Evolutionary conservation across 2,113 vertebrate genomes (phyloP).

Genomic region (Caracal caracal): DNA sequence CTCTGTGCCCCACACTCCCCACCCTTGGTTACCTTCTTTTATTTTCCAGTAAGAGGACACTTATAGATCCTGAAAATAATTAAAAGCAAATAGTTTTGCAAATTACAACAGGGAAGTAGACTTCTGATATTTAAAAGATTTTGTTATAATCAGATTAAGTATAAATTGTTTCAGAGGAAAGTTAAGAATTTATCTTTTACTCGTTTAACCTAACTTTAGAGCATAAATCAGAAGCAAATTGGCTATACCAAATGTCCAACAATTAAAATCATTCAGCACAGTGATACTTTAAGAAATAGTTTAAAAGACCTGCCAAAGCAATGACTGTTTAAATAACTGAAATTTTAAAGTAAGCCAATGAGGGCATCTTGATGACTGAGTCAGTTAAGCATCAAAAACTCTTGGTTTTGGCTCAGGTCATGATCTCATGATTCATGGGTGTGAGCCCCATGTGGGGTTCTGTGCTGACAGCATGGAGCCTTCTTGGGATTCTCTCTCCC

Average conservation of each 20-base stretch:
- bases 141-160: background rate
- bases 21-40: background rate
- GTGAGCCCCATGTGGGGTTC: too few relatives aligned
- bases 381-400: too few relatives aligned
- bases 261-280: slow-evolving; percentile 35
- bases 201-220: background rate
- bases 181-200: background rate
- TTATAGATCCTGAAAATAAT: slow-evolving; percentile 1
- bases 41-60: background rate
- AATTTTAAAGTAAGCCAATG: background rate
- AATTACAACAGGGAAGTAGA: background rate
- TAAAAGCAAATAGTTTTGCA: slow-evolving; percentile 26
- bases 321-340: background rate
- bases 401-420: too few relatives aligned
- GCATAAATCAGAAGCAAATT: slow-evolving; percentile 37
- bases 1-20: too few relatives aligned
- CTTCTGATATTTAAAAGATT: slow-evolving; percentile 6
- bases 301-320: background rate
- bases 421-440: too few relatives aligned
- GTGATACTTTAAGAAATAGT: background rate
- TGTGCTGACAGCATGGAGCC: too few relatives aligned
- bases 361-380: too few relatives aligned
- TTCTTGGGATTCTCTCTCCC: too few relatives aligned
- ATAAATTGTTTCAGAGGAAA: background rate
- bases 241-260: slow-evolving; percentile 14